Base-by-base conservation (phyloP, 2,888 invertebrate species). In the Nipponacmea schrenckii region DNA sequence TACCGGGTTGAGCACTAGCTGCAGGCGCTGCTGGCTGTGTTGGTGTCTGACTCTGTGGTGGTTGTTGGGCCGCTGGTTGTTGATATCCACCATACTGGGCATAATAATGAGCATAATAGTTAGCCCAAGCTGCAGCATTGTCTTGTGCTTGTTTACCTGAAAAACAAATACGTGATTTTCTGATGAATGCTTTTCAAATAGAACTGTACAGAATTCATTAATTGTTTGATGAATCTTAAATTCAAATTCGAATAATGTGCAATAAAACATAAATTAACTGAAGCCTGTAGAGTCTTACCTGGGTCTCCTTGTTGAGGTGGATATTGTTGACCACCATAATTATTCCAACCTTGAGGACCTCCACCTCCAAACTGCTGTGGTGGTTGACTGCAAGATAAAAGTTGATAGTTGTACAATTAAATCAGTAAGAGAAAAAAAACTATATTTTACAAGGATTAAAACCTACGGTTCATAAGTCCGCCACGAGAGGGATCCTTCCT, bases 101-200 rank as follows among this genome's bases (percentile, higher is more conserved):
- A 74, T 89, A 89, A 79, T 88, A 90, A 81, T 90, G 89, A 65
- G 89, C 87, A 81, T 91, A 91, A 79, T 90, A 91, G 3, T 90
- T 90, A 12, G 90, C 90, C 90, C 90, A 91, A 1, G 90, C 90
- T 48, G 90, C 90, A 31, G 89, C 89, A 80, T 90, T 89, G 79
- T 89, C 89, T 63, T 81, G 81, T 17, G 79, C 81, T 72, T 83
- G 78, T 69, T 80, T 83, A 69, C 74, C 79, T 73, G 64, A 14
- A 62, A 10, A 39, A 39, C 7, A 39, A 39, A 39, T 39, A n/a
- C n/a, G n/a, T n/a, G n/a, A n/a, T n/a, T n/a, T 14, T 8, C 5
- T 10, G 1, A 48, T 10, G n/a, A 27, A 68, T 62, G 14, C 7
- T 68, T n/a, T n/a, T n/a, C n/a, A n/a, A n/a, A n/a, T n/a, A n/a